Base-by-base conservation (phyloP, 2,888 invertebrate genomes). In the Stegana nigrithorax region DNA sequence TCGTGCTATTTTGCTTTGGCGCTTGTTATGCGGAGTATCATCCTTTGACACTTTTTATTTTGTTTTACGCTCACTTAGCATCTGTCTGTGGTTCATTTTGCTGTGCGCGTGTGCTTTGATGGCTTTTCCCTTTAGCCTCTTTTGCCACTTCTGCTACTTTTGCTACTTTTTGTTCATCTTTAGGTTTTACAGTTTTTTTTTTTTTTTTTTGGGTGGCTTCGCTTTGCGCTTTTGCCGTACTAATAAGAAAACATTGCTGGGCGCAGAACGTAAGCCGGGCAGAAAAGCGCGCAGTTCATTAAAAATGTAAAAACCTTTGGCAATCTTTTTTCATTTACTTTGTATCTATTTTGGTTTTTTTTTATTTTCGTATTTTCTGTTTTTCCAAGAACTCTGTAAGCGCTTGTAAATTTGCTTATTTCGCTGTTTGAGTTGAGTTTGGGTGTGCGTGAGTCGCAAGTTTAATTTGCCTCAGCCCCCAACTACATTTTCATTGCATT, bases 261-360 rank as follows among this genome's bases (percentile, higher is more conserved):
- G 2, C 51, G 17, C 27, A 23, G 23, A 21, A 27, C 55, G n/a
- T 27, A 59, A 57, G 61, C 60, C 57, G 63, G 66, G 68, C 68
- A 73, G 67, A 74, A 71, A 67, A 73, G 66, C 19, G 60, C 77
- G 78, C 78, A 79, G 75, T 77, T 75, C 79, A 79, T 79, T 79
- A 75, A 67, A 27, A 70, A 67, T 67, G 77, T n/a, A n/a, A n/a
- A n/a, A n/a, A n/a, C n/a, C n/a, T n/a, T n/a, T n/a, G n/a, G 67
- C 14, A 36, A 29, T n/a, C 73, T 68, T 71, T 66, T 64, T 39
- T 50, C 14, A n/a, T 29, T 26, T 39, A 53, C 63, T 64, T 67
- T 66, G 25, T 66, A 59, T 25, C 59, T 50, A 58, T 60, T 57
- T 53, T 32, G 32, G 36, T 63, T 60, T 65, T 67, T 63, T 42